Conservation (phyloP, 2,797 vertebrate species). For the Lates japonicus region DNA sequence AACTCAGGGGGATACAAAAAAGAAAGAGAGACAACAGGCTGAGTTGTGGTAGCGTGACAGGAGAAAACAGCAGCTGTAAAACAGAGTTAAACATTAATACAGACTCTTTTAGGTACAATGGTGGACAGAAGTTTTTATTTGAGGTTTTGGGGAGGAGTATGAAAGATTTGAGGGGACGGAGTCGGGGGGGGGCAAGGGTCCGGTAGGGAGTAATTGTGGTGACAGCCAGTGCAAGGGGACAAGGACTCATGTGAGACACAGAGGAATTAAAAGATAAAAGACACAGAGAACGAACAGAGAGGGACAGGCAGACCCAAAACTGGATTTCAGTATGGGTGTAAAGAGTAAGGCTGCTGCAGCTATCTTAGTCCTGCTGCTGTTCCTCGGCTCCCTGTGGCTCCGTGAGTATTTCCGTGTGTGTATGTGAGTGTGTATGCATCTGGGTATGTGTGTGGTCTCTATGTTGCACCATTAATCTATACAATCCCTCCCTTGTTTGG, state of each 20-base stretch:
- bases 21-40: conserved; percentile 11
- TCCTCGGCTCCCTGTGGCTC: conserved; percentile 85
- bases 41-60: not conserved
- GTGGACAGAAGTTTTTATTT: conserved; percentile 50
- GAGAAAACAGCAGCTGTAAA: conserved; percentile 14
- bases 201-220: conserved; percentile 60
- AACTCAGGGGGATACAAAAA: conserved; percentile 7
- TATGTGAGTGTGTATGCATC: conserved; percentile 5
- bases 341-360: conserved; percentile 83
- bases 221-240: conserved; percentile 75
- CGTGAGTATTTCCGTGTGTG: conserved; percentile 79
- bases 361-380: conserved; percentile 82
- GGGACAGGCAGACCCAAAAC: conserved; percentile 46
- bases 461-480: conserved; percentile 45
- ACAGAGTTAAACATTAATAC: conserved; percentile 29
- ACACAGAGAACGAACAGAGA: conserved; percentile 51
- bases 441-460: conserved; percentile 19
- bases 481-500: conserved; percentile 65
- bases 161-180: conserved; percentile 59
- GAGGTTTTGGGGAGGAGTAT: conserved; percentile 68
- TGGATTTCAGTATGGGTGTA: conserved; percentile 81
- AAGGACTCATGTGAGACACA: conserved; percentile 74
- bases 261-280: conserved; percentile 66
- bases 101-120: conserved; percentile 33
- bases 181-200: conserved; percentile 56